These are phyloP conservation scores for Falco cherrug DNA, from an alignment of 2,797 vertebrate species.

Conservation along the genomic window DNA sequence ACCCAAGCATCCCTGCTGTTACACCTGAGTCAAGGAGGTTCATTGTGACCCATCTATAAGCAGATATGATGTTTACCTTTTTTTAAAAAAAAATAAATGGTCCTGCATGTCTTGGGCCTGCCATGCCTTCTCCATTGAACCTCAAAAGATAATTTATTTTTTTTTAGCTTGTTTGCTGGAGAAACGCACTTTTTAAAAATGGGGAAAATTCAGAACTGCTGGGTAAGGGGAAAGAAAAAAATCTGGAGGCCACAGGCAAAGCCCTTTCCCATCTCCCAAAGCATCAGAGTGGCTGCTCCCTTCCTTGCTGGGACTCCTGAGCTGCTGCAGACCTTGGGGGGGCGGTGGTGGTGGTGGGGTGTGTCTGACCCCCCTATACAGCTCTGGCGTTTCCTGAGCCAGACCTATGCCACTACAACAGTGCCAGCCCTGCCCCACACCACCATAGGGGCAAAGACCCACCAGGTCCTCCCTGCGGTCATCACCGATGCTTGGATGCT, in stretches of 20 bases:
- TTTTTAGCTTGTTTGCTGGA: not conserved
- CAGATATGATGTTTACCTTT: not conserved
- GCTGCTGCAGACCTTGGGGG: not conserved
- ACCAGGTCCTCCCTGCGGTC: accelerated
- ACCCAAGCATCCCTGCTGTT: not conserved
- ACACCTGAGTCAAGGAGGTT: not conserved
- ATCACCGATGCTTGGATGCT: accelerated
- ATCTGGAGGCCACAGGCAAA: not conserved
- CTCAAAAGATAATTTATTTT: not conserved
- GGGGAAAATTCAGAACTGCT: not conserved
- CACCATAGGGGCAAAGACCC: accelerated
- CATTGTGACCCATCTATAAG: not conserved
- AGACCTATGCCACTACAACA: accelerated
- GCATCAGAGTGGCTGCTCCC: not conserved
- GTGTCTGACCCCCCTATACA: no score
- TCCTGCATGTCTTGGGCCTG: not conserved
- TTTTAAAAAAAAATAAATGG: not conserved
- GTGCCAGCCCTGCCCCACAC: not conserved
- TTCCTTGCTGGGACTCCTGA: accelerated
- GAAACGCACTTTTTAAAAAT: not conserved
- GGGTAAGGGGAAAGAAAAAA: not conserved
- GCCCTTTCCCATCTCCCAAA: not conserved
- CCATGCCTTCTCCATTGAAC: not conserved
- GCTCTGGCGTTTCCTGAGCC: not conserved
- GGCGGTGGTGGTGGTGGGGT: no score